Conservation (phyloP, 2,888 invertebrate species). For the Doris montereyensis region DNA sequence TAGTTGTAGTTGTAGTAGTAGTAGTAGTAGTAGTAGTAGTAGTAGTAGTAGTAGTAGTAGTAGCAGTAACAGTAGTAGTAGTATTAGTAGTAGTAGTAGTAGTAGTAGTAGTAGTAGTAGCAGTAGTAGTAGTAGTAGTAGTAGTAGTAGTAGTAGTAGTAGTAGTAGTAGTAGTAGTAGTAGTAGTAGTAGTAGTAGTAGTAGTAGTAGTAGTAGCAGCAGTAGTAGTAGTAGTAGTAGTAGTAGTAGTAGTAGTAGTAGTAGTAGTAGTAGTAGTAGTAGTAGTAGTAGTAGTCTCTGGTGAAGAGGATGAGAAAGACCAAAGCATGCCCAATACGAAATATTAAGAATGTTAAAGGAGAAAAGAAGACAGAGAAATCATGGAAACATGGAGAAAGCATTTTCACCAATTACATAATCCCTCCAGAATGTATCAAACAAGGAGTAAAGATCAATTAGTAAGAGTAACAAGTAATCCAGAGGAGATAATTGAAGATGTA, state of each 20-base stretch:
- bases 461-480: too few relatives aligned
- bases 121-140: slow-evolving; percentile 28
- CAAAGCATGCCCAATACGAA: too few relatives aligned
- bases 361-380: too few relatives aligned
- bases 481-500: too few relatives aligned
- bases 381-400: too few relatives aligned
- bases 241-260: background rate
- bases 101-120: slow-evolving; percentile 33
- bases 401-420: too few relatives aligned
- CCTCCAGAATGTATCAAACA: too few relatives aligned
- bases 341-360: too few relatives aligned
- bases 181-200: slow-evolving; percentile 36
- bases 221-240: slow-evolving; percentile 15
- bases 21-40: slow-evolving; percentile 35
- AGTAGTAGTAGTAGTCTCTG: background rate
- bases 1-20: background rate
- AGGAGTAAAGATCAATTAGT: too few relatives aligned
- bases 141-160: slow-evolving; percentile 26
- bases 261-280: background rate
- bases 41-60: slow-evolving; percentile 35
- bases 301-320: too few relatives aligned
- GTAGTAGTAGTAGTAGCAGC: slow-evolving; percentile 33
- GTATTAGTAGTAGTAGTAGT: slow-evolving; percentile 29
- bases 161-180: slow-evolving; percentile 35
- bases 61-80: slow-evolving; percentile 33